Evolutionary conservation across 2,888 invertebrate species (phyloP), one percentile per base, ranked within the genome.

Genomic region (Synanthedon vespiformis): DNA sequence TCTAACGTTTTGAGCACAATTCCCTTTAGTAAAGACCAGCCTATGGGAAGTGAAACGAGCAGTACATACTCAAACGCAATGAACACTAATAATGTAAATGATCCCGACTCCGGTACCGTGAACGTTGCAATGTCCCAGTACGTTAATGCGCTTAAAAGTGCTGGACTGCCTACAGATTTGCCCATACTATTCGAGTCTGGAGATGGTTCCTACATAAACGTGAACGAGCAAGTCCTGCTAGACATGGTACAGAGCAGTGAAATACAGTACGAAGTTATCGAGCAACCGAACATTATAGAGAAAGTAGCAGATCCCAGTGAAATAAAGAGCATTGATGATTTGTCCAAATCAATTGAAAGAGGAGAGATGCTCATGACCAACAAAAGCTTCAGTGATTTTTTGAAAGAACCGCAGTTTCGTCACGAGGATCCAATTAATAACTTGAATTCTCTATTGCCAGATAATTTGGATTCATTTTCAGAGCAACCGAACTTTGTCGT

Each of bases 111-210:
- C 3, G 66, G 69, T 48, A 78, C 74, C 18, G 78, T 85, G 40
- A 74, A 75, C 53, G 79, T 72, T 12, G 83, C 84, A 3, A 82
- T 88, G 85, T 84, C 87, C 1, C 85, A 87, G 68, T 88, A 81
- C 57, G 88, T 83, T n/a, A 88, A 80, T 57, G 88, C 80, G 3
- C 70, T 81, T 49, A 88, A 88, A 65, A 86, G 65, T 57, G 88
- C 83, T 22, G 87, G 84, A 4, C 69, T 83, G 34, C 86, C 83
- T 2, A 88, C 86, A 12, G 85, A 85, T 59, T 62, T 85, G 48
- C 88, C 91, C 18, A 90, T 91, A 61, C 88, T 91, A 58, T 90
- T 90, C 58, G 90, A 91, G 68, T 90, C 90, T 1, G 90, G 89
- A 22, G 90, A 91, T 59, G 91, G 91, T 0, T 90, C 89, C 40